Conservation (phyloP, 92 coral and sea anemone species). For the Porites lobata region DNA sequence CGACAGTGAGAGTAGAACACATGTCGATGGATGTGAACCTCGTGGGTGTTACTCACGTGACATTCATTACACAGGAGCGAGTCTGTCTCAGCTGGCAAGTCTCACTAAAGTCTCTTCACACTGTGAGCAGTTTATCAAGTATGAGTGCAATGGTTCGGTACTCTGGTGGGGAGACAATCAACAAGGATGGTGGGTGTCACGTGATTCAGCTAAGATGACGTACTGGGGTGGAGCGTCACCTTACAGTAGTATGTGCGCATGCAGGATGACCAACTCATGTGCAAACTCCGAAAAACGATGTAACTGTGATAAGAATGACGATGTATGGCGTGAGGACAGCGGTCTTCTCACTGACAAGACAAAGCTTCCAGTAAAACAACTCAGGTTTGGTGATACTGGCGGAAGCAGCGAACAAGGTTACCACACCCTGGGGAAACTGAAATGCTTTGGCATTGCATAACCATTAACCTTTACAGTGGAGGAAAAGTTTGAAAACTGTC, state of each 20-base stretch:
- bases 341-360: background rate
- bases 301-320: background rate
- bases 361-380: slow-evolving; percentile 17
- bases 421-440: slow-evolving; percentile 9
- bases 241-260: slow-evolving; percentile 59
- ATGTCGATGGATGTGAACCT: background rate
- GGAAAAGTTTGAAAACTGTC: background rate
- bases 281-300: background rate
- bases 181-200: slow-evolving; percentile 36
- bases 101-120: slow-evolving; percentile 51
- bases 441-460: background rate
- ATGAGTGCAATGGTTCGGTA: slow-evolving; percentile 50
- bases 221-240: slow-evolving; percentile 45
- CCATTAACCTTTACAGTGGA: background rate
- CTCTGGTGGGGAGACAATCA: no score
- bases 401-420: background rate
- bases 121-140: slow-evolving; percentile 70
- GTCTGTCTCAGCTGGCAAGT: slow-evolving; percentile 57
- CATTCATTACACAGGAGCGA: slow-evolving; percentile 52
- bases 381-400: slow-evolving; percentile 15
- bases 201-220: background rate
- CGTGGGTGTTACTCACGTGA: slow-evolving; percentile 21
- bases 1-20: no score
- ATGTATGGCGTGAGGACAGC: background rate
- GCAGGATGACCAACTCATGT: slow-evolving; percentile 66